Evolutionary conservation across 2,888 invertebrate genomes (phyloP).

Genomic region (Elmis aenea): DNA sequence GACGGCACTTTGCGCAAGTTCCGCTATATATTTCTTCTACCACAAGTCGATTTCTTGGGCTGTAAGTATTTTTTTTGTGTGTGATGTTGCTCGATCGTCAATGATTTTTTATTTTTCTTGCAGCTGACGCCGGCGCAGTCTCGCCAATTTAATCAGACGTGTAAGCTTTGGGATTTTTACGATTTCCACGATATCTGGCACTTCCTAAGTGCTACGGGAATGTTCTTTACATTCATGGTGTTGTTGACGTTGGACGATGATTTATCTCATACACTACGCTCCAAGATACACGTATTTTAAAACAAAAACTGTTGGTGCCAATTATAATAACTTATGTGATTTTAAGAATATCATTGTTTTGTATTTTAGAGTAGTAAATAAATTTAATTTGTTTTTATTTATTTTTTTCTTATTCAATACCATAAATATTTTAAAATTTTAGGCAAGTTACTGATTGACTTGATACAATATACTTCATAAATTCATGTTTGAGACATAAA

Average conservation of each 20-base stretch:
- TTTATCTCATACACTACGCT: constrained; percentile 58
- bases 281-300: constrained; percentile 72
- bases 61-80: constrained; percentile 40
- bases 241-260: constrained; percentile 77
- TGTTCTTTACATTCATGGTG: constrained; percentile 81
- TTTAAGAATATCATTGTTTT: too few relatives aligned
- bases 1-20: constrained; percentile 61
- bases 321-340: too few relatives aligned
- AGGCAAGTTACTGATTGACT: too few relatives aligned
- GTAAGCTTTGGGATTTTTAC: constrained; percentile 66
- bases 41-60: constrained; percentile 66
- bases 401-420: constrained; percentile 1
- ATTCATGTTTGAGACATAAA: too few relatives aligned
- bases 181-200: constrained; percentile 87
- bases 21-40: constrained; percentile 68
- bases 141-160: constrained; percentile 65
- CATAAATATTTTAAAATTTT: too few relatives aligned
- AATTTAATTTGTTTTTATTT: neutral
- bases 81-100: neutral
- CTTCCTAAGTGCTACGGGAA: constrained; percentile 68
- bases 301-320: too few relatives aligned
- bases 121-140: constrained; percentile 70
- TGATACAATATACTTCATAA: too few relatives aligned
- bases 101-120: constrained; percentile 20
- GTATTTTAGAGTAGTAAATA: neutral